Evolutionary conservation across 2,888 invertebrate species (phyloP).

Genomic region (Nomada fabriciana): DNA sequence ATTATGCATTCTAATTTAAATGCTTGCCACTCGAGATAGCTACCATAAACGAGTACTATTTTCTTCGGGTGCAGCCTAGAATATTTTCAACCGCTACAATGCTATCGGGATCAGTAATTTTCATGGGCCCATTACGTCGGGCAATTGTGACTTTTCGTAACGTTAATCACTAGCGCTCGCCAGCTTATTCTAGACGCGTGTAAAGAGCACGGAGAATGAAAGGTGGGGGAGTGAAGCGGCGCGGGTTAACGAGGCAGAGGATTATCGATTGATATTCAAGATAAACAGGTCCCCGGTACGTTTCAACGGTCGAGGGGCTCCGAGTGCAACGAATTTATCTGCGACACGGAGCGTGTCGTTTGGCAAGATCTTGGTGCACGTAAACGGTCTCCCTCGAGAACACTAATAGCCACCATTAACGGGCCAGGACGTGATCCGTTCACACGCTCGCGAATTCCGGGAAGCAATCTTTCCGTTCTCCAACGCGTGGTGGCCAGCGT

Average conservation of each 20-base stretch:
- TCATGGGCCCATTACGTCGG: no score
- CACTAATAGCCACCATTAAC: slow-evolving; percentile 73
- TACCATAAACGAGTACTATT: no score
- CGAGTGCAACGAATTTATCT: slow-evolving; percentile 65
- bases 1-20: no score
- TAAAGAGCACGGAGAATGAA: no score
- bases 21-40: no score
- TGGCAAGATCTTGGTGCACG: slow-evolving; percentile 62
- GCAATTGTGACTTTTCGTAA: no score
- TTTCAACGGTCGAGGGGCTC: slow-evolving; percentile 31
- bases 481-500: slow-evolving; percentile 20
- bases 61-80: no score
- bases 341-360: slow-evolving; percentile 59
- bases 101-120: no score
- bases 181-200: no score
- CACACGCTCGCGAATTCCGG: slow-evolving; percentile 68
- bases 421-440: slow-evolving; percentile 67
- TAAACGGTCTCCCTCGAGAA: slow-evolving; percentile 65
- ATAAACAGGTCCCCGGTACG: slow-evolving; percentile 40
- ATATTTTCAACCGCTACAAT: no score
- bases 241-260: slow-evolving; percentile 23
- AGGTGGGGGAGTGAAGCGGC: neutral
- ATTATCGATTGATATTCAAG: slow-evolving; percentile 61
- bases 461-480: slow-evolving; percentile 65
- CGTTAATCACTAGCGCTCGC: no score